phyloP scores from a whole-genome alignment of 2,797 vertebrate species.

The Danio choprae region DNA sequence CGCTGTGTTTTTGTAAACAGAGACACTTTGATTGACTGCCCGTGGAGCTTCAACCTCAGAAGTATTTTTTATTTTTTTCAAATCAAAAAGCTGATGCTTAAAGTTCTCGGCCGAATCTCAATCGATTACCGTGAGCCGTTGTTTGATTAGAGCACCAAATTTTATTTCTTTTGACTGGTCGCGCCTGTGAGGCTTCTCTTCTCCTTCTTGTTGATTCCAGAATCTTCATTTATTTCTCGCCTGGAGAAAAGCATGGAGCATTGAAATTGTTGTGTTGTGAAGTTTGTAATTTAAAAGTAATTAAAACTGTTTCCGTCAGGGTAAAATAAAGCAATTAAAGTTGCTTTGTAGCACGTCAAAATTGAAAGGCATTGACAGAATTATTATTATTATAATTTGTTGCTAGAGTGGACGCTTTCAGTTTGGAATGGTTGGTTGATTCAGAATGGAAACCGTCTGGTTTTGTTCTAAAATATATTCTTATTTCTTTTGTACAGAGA shows the following conservation, averaged over 20 bases:
- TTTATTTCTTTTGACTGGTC: not conserved
- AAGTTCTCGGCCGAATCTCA: not conserved
- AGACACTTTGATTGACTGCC: constrained; percentile 15
- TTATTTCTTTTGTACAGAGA: too few relatives aligned
- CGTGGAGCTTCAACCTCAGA: not conserved
- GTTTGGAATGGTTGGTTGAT: not conserved
- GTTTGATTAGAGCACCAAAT: not conserved
- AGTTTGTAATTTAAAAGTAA: not conserved
- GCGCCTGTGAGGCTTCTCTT: not conserved
- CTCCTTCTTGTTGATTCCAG: not conserved
- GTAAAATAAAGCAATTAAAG: not conserved
- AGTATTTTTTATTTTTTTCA: not conserved
- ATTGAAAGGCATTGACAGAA: not conserved
- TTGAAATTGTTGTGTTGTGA: not conserved
- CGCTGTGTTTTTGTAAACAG: constrained; percentile 18
- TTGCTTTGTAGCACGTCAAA: not conserved
- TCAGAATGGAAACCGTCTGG: not conserved
- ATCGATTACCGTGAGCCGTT: not conserved
- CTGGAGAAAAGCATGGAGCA: not conserved
- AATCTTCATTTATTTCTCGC: not conserved
- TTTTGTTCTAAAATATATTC: too few relatives aligned
- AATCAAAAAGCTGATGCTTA: constrained; percentile 1
- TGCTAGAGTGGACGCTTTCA: not conserved
- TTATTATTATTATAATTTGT: not conserved
- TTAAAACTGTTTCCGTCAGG: not conserved